Base-by-base conservation (phyloP, 2,113 vertebrate species). In the Oryzias curvinotus region DNA sequence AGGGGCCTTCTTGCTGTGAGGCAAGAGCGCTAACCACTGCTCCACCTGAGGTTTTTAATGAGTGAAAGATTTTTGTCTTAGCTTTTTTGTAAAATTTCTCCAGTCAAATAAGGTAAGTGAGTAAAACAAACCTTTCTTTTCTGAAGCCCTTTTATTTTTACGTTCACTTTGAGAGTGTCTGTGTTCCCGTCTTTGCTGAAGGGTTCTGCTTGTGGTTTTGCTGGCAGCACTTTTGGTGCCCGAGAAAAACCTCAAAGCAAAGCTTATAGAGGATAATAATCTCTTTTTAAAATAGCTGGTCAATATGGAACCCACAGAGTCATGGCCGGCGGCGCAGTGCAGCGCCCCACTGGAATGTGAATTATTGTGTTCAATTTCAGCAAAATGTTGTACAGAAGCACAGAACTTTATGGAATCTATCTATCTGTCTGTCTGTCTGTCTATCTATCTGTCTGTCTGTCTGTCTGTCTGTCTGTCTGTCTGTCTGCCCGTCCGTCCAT, bases 261-360 rank as follows among this genome's bases (percentile, higher is more conserved):
- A 68, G 73, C 58, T 77, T 73, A 49, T 62, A 57, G 44, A 70
- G 43, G 60, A 69, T 77, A 82, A 86, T 77, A 23, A 77, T 71
- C 73, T 61, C 66, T 23, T 73, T 47, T 81, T 76, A 55, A 85
- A 86, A 85, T 82, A 85, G 78, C 74, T 57, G 62, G 65, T 57
- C 75, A 69, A 55, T 59, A 75, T 42, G 17, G 68, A 68, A 44
- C 49, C 62, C 25, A 57, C 41, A 21, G 66, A 23, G n/a, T 45
- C 55, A 41, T 42, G 62, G 52, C 56, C 63, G 52, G 49, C 21
- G 53, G 57, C 43, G 48, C 64, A 70, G 56, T 7, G 58, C 72
- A 70, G 56, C 10, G 58, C 72, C 59, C 57, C 68, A 71, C 12
- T 70, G 53, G 58, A 77, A 80, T 77, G 65, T 74, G 62, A 28